Conservation (phyloP, 2,888 invertebrate species). For the Caenorhabditis parvicauda region DNA sequence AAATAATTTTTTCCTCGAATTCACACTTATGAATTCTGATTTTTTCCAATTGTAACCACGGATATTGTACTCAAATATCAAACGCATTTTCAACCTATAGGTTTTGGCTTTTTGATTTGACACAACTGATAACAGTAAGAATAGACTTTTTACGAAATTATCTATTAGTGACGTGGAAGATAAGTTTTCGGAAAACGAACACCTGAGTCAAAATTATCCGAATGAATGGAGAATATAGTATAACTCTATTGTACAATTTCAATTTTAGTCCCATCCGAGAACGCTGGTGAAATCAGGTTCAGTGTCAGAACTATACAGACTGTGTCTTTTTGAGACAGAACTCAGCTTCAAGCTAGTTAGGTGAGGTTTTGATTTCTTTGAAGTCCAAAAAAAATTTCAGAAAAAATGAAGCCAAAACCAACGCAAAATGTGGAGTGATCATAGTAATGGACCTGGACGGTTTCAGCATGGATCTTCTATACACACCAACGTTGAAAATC, state of each 20-base stretch:
- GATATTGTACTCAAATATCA: no score
- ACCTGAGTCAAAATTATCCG: no score
- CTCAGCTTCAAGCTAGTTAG: slow-evolving; percentile 44
- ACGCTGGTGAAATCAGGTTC: slow-evolving; percentile 45
- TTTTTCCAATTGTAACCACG: no score
- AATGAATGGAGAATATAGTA: neutral
- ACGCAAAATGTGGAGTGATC: slow-evolving; percentile 45
- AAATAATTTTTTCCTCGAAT: no score
- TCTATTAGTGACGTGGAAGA: no score
- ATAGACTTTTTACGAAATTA: no score
- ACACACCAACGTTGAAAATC: slow-evolving; percentile 45
- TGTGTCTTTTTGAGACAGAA: slow-evolving; percentile 46
- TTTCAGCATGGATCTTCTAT: slow-evolving; percentile 51
- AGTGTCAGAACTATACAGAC: slow-evolving; percentile 44
- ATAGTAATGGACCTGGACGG: slow-evolving; percentile 57
- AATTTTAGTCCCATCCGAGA: slow-evolving; percentile 39
- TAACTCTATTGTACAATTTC: neutral
- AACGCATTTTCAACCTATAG: no score
- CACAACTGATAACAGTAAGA: no score
- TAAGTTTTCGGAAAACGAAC: no score
- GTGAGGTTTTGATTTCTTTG: slow-evolving; percentile 2
- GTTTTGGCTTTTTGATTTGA: no score
- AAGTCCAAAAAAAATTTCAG: slow-evolving; percentile 13
- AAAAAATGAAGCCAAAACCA: slow-evolving; percentile 16
- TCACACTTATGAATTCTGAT: no score